These are phyloP conservation scores for Galeopterus variegatus DNA, from an alignment of 2,113 vertebrate species.

Conservation along the genomic window DNA sequence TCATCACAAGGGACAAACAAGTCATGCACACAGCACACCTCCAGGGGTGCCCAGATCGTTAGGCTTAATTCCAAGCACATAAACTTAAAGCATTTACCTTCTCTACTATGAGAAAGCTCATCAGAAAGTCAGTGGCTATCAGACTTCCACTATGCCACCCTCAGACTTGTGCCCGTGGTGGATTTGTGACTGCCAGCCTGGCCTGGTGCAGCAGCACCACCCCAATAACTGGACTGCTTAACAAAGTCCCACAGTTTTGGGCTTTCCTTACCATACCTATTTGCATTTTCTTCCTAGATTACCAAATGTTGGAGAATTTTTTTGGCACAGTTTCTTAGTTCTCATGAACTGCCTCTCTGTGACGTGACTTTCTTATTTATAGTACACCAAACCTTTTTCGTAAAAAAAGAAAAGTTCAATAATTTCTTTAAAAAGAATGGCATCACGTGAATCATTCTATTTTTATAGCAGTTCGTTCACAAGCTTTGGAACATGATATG, in stretches of 20 bases:
- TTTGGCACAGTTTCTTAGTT: background rate
- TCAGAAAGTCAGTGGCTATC: background rate
- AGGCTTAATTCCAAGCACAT: background rate
- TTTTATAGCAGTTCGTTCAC: background rate
- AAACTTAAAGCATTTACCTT: background rate
- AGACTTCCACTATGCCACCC: too few species aligned
- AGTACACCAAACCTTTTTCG: background rate
- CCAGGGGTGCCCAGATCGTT: too few species aligned
- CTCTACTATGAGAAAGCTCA: background rate
- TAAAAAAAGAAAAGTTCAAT: background rate
- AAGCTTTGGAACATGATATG: background rate
- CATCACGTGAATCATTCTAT: background rate
- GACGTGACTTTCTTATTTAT: background rate
- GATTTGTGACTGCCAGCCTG: background rate
- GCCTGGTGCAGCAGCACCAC: background rate
- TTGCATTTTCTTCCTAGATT: background rate
- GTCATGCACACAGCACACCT: background rate
- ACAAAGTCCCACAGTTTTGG: background rate
- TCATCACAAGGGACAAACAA: background rate
- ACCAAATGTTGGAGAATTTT: background rate
- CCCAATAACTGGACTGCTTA: too few species aligned
- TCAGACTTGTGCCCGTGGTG: background rate
- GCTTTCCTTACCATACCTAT: background rate
- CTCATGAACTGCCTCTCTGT: background rate
- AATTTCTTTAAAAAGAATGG: constrained; percentile 21